Evolutionary conservation across 2,797 vertebrate species (phyloP).

Genomic region (Dermochelys coriacea): DNA sequence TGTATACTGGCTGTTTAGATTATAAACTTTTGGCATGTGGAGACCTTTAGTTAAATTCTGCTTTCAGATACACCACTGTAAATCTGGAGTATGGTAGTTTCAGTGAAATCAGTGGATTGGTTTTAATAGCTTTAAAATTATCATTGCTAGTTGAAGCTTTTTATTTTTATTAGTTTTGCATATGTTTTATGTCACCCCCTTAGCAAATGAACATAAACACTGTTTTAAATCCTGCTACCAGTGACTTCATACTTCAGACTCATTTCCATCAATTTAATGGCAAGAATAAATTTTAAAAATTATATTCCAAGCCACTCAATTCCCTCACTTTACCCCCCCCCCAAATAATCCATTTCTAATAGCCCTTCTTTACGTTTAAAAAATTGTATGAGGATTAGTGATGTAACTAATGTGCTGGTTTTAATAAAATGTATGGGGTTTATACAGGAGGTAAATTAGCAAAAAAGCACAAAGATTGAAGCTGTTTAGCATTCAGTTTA

Average conservation of each 20-base stretch:
- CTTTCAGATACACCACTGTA: background rate
- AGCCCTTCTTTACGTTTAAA: conserved; percentile 56
- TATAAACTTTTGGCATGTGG: background rate
- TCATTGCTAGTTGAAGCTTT: conserved; percentile 9
- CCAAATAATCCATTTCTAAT: conserved; percentile 30
- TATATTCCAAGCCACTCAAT: conserved; percentile 43
- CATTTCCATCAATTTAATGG: conserved; percentile 66
- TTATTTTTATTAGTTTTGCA: conserved; percentile 63
- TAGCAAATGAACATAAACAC: conserved; percentile 62
- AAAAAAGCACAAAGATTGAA: conserved; percentile 56
- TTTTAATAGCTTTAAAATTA: conserved; percentile 4
- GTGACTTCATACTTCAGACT: conserved; percentile 68
- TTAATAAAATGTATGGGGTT: conserved; percentile 64
- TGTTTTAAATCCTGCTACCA: conserved; percentile 55
- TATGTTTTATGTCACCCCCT: conserved; percentile 56
- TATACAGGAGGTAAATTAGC: conserved; percentile 68
- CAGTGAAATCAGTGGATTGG: conserved; percentile 15
- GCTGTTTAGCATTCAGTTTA: conserved; percentile 76
- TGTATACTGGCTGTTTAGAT: background rate
- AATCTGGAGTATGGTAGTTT: background rate
- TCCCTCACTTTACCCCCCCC: conserved; percentile 1
- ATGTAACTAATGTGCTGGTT: conserved; percentile 69
- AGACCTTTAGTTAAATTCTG: background rate
- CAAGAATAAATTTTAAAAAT: conserved; percentile 51
- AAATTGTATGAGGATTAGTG: conserved; percentile 56